These are phyloP conservation scores for Parazoanthus atlanticus DNA, from an alignment of 92 coral and sea anemone species.

Conservation along the genomic window DNA sequence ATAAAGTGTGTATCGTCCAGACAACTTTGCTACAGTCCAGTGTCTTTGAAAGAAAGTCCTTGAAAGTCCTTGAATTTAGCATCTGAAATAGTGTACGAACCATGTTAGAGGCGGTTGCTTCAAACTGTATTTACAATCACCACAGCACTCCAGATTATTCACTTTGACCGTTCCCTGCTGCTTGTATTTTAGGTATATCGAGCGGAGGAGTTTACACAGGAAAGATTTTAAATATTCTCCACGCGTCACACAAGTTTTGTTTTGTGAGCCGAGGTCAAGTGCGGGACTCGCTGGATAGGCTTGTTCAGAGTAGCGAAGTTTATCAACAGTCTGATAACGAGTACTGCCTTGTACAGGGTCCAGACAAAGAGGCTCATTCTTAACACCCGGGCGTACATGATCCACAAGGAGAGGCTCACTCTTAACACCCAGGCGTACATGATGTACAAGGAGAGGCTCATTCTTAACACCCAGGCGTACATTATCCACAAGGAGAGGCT, in stretches of 20 bases:
- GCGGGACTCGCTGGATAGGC: conserved; percentile 61
- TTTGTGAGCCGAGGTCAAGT: conserved; percentile 55
- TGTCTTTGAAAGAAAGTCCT: no score
- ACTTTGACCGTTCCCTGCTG: neutral
- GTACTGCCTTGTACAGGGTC: conserved; percentile 67
- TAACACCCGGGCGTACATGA: neutral
- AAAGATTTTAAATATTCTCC: conserved; percentile 68
- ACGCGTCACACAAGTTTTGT: conserved; percentile 66
- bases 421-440: no score
- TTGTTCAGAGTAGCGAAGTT: conserved; percentile 67
- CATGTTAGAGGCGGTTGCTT: no score
- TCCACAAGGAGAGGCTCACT: neutral
- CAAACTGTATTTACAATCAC: no score
- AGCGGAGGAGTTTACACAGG: conserved; percentile 41
- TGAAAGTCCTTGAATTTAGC: no score
- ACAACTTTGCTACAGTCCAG: no score
- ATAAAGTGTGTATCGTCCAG: no score
- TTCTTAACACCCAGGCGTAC: neutral
- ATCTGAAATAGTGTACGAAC: no score
- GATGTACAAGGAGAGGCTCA: neutral
- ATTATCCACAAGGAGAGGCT: neutral
- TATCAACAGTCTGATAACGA: conserved; percentile 73
- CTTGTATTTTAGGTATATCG: conserved; percentile 42
- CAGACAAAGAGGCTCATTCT: neutral
- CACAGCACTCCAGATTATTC: no score